Evolutionary conservation across 2,888 invertebrate species (phyloP).

Genomic region (Pachydiplax longipennis): DNA sequence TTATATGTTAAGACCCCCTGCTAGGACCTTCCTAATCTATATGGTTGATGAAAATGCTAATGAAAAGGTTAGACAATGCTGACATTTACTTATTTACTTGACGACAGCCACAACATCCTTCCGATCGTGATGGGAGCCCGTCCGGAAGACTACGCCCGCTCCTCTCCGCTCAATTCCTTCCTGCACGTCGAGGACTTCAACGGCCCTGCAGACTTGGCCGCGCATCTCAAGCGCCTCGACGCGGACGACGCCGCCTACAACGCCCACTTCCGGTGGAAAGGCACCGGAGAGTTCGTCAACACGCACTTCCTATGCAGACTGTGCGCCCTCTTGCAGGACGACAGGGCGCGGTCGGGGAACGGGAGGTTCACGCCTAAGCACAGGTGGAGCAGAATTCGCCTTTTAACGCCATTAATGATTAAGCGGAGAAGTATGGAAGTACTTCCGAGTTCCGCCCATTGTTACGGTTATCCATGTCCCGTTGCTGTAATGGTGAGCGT

Average conservation of each 20-base stretch:
- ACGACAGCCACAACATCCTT: constrained; percentile 77
- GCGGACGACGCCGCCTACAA: constrained; percentile 90
- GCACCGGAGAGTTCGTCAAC: constrained; percentile 94
- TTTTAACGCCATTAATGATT: too few relatives aligned
- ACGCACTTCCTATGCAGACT: constrained; percentile 94
- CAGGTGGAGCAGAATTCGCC: neutral
- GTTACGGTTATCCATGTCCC: too few relatives aligned
- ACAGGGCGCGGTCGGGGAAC: constrained; percentile 58
- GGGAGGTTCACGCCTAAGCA: constrained; percentile 6
- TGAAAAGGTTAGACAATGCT: too few relatives aligned
- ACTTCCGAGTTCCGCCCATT: too few relatives aligned
- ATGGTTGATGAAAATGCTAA: too few relatives aligned
- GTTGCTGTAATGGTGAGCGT: too few relatives aligned
- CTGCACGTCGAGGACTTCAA: constrained; percentile 96
- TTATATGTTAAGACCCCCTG: too few relatives aligned
- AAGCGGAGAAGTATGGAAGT: too few relatives aligned
- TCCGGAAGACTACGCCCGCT: constrained; percentile 87
- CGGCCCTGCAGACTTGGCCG: constrained; percentile 84
- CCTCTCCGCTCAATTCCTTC: constrained; percentile 89
- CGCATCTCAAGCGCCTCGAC: constrained; percentile 84
- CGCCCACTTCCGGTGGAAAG: constrained; percentile 93
- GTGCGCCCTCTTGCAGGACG: constrained; percentile 84
- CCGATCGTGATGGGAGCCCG: constrained; percentile 97
- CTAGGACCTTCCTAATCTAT: too few relatives aligned
- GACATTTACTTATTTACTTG: neutral